Evolutionary conservation across 1,140 invertebrate species (phyloP).

Genomic region (Metopolophium dirhodum): DNA sequence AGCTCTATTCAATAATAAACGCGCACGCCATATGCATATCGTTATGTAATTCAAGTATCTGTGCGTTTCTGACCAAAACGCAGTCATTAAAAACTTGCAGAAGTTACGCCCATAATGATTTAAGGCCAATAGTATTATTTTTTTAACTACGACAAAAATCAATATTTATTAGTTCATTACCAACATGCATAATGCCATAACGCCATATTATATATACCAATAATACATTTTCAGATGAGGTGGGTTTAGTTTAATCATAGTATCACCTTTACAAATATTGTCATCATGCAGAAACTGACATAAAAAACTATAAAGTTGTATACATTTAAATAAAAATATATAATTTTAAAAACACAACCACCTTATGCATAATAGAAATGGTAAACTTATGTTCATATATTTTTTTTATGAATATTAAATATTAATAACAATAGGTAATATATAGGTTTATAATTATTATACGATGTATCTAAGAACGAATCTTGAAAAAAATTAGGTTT

Average conservation of each 20-base stretch:
- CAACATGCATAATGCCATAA: background rate
- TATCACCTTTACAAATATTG: background rate
- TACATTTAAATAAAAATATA: background rate
- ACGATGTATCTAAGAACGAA: background rate
- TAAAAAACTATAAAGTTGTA: background rate
- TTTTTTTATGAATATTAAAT: background rate
- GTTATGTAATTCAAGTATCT: background rate
- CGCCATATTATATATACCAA: background rate
- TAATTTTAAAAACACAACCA: background rate
- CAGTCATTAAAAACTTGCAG: background rate
- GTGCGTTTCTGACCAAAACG: background rate
- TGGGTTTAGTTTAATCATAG: background rate
- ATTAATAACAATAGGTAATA: background rate
- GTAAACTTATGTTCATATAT: background rate
- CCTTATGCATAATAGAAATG: background rate
- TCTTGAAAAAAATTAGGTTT: too few relatives aligned
- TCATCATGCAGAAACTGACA: background rate
- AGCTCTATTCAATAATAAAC: slow-evolving; percentile 5
- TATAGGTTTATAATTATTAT: too few relatives aligned
- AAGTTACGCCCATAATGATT: background rate
- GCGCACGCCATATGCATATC: background rate
- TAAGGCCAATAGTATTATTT: background rate
- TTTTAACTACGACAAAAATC: background rate
- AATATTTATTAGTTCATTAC: background rate
- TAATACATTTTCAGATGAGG: background rate